Evolutionary conservation across 2,888 invertebrate genomes (phyloP).

Genomic region (Acleris cristana): DNA sequence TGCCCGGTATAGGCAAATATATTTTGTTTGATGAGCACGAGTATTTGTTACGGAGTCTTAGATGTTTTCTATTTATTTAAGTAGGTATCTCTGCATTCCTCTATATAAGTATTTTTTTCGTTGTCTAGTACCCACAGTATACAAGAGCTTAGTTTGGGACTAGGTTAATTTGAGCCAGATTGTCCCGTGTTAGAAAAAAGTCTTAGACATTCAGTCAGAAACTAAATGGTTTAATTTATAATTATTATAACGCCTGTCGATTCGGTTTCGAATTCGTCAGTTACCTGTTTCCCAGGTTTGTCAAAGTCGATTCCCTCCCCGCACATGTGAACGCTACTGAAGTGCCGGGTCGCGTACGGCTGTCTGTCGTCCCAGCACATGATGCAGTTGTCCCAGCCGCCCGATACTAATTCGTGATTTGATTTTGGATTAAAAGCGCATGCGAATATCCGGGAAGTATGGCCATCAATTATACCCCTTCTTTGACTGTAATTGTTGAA

Average conservation of each 20-base stretch:
- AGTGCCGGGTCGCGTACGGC: slow-evolving; percentile 83
- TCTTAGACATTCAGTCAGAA: too few relatives aligned
- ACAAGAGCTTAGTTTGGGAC: too few relatives aligned
- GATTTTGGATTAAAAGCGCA: slow-evolving; percentile 87
- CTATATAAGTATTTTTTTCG: too few relatives aligned
- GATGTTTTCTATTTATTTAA: too few relatives aligned
- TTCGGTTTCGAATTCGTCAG: slow-evolving; percentile 18
- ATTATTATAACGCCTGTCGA: not conserved
- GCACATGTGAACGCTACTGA: slow-evolving; percentile 85
- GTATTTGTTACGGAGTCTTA: too few relatives aligned
- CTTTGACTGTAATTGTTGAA: slow-evolving; percentile 63
- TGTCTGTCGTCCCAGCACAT: slow-evolving; percentile 88
- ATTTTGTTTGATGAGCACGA: too few relatives aligned
- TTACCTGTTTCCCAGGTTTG: slow-evolving; percentile 85
- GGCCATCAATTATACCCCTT: slow-evolving; percentile 82
- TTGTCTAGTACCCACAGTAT: too few relatives aligned
- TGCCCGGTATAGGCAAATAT: too few relatives aligned
- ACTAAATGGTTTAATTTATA: too few relatives aligned
- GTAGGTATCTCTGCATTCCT: too few relatives aligned
- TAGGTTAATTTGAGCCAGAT: too few relatives aligned
- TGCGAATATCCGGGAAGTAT: slow-evolving; percentile 85
- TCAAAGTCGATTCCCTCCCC: slow-evolving; percentile 88
- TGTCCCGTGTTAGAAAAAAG: too few relatives aligned
- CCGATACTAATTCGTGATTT: slow-evolving; percentile 86
- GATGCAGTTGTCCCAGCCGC: slow-evolving; percentile 87